Base-by-base conservation (phyloP, 2,797 vertebrate species). In the Ctenopoma kingsleyae region DNA sequence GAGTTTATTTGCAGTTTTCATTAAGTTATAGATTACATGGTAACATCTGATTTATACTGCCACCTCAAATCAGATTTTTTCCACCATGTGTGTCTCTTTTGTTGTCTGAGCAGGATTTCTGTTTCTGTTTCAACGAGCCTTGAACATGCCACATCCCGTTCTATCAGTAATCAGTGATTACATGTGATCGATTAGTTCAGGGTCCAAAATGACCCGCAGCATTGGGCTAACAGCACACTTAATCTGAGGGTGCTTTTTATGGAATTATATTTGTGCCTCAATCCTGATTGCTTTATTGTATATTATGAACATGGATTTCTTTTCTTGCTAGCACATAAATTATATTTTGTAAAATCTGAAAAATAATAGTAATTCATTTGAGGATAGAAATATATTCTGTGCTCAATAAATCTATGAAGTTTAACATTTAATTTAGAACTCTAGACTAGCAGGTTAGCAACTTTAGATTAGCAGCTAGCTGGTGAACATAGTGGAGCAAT, bases 21-120 rank as follows among this genome's bases (percentile, higher is more conserved):
- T 25, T 83, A 54, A 47, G 23, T 75, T 78, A 25, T 62, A 65
- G 52, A 58, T 82, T 67, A 49, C 52, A 65, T 68, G 60, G 60
- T 82, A 32, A 69, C 48, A 71, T 78, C 72, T 78, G 63, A 77
- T 82, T 77, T 75, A 78, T 80, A 87, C 80, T 88, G 85, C 82
- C 88, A 73, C 74, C 66, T 78, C 50, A 55, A 59, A 77, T 86
- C 70, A 64, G 52, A 63, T 30, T 66, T 58, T 46, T 61, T 49
- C 60, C 76, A 40, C 56, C 49, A n/a, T 47, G 38, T 69, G 74
- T 53, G 64, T 72, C 47, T 65, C 66, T 68, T 50, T 53, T 1
- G 17, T 51, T 36, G 63, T 68, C 56, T 35, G 4, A 49, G 67
- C 60, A 75, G 75, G 73, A 57, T 35, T n/a, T 8, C 6, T 59